Conservation (phyloP, 1,140 invertebrate species). For the Zelostemma sp. region DNA sequence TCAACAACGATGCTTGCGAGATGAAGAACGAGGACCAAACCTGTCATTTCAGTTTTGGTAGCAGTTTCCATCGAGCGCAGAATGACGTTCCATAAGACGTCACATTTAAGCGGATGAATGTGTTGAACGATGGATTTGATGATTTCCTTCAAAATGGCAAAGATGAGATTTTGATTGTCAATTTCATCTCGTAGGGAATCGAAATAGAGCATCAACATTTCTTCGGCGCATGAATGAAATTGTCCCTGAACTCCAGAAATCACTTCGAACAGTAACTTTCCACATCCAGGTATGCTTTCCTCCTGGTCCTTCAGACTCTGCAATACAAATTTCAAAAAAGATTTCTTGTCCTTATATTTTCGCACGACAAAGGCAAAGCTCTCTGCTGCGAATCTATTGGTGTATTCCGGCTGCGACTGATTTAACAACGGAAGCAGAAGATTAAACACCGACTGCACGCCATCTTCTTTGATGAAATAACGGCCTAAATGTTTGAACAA, state of each 20-base stretch:
- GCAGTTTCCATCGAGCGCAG: conserved; percentile 53
- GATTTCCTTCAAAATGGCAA: conserved; percentile 75
- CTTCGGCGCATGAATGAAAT: conserved; percentile 83
- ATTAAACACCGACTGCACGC: conserved; percentile 75
- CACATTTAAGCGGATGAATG: conserved; percentile 74
- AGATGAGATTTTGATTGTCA: conserved; percentile 72
- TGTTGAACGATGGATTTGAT: conserved; percentile 72
- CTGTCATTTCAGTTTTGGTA: conserved; percentile 22
- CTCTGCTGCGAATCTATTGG: conserved; percentile 94
- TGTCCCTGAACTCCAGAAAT: conserved; percentile 83
- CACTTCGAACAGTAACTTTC: conserved; percentile 88
- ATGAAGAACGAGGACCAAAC: conserved; percentile 69
- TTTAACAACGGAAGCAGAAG: conserved; percentile 82
- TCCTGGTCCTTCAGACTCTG: conserved; percentile 75
- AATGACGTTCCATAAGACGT: conserved; percentile 73
- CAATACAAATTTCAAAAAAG: conserved; percentile 81
- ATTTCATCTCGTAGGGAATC: conserved; percentile 71
- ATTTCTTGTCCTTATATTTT: conserved; percentile 85
- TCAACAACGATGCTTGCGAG: conserved; percentile 74
- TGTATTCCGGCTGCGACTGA: conserved; percentile 79
- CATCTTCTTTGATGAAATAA: conserved; percentile 84
- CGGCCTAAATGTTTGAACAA: conserved; percentile 90
- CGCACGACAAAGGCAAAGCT: conserved; percentile 93
- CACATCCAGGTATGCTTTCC: conserved; percentile 80
- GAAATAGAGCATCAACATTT: conserved; percentile 75